Conservation (phyloP, 2,888 invertebrate genomes). For the Nipponacmea schrenckii region DNA sequence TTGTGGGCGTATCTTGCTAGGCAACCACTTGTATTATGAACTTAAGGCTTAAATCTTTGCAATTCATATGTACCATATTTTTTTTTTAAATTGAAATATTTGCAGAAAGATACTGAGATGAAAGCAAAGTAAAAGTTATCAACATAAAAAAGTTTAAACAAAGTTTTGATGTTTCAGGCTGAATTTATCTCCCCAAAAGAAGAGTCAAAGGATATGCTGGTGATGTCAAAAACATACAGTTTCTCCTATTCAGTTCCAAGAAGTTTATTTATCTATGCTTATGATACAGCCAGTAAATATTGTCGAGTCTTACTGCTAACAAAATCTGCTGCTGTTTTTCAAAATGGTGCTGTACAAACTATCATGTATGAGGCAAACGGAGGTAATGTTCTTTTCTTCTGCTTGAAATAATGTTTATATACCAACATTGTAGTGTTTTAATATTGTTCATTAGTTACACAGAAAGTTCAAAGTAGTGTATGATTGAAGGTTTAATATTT, state of each 20-base stretch:
- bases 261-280: conserved; percentile 39
- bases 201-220: conserved; percentile 34
- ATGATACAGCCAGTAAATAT: conserved; percentile 41
- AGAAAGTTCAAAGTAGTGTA: too few species aligned
- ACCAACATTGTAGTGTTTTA: background rate
- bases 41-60: too few species aligned
- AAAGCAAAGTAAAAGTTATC: too few species aligned
- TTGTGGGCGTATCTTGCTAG: too few species aligned
- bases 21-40: too few species aligned
- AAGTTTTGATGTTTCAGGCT: conserved; percentile 28
- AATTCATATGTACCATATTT: too few species aligned
- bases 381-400: background rate
- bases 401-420: background rate
- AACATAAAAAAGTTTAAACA: too few species aligned
- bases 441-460: too few species aligned
- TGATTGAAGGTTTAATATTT: too few species aligned
- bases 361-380: conserved; percentile 30
- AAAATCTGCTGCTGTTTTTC: conserved; percentile 46
- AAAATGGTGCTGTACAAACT: conserved; percentile 53
- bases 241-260: conserved; percentile 36
- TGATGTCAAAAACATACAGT: conserved; percentile 43
- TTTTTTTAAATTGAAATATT: too few species aligned
- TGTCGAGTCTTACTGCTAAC: conserved; percentile 39
- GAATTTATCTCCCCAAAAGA: conserved; percentile 35
- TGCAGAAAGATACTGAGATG: too few species aligned